Conservation (phyloP, 2,797 vertebrate genomes). For the Aeoliscus strigatus region DNA sequence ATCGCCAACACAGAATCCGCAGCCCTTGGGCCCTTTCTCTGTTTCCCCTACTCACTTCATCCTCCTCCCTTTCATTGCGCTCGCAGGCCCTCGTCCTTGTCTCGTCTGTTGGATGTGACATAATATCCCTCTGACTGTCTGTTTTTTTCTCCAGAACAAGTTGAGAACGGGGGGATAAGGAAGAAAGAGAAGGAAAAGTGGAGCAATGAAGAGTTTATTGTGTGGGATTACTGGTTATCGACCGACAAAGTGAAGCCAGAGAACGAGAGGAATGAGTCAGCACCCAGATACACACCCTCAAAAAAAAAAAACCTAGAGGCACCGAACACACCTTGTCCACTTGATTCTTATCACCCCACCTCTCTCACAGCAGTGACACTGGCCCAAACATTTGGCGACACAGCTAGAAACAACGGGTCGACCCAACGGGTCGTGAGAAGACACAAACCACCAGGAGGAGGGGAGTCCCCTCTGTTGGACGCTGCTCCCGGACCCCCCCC, state of each 20-base stretch:
- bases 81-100: constrained; percentile 23
- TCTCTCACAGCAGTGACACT: constrained; percentile 11
- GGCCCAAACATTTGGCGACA: constrained; percentile 13
- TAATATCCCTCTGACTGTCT: constrained; percentile 20
- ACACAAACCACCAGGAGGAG: constrained; percentile 21
- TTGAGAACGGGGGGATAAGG: constrained; percentile 71
- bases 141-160: constrained; percentile 67
- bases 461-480: no score
- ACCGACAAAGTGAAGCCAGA: constrained; percentile 36
- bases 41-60: constrained; percentile 35
- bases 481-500: constrained; percentile 9
- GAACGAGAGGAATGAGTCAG: constrained; percentile 50
- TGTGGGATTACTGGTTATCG: constrained; percentile 53
- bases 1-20: constrained; percentile 60
- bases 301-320: constrained; percentile 35
- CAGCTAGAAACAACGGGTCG: constrained; percentile 2
- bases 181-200: constrained; percentile 9
- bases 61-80: constrained; percentile 41
- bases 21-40: constrained; percentile 46
- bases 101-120: constrained; percentile 21
- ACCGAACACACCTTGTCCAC: constrained; percentile 30
- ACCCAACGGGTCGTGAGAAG: no score
- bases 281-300: constrained; percentile 46
- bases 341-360: no score
- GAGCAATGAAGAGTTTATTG: constrained; percentile 46